phyloP scores from a whole-genome alignment of 1,140 invertebrate genomes.

The Heliconius himera region DNA sequence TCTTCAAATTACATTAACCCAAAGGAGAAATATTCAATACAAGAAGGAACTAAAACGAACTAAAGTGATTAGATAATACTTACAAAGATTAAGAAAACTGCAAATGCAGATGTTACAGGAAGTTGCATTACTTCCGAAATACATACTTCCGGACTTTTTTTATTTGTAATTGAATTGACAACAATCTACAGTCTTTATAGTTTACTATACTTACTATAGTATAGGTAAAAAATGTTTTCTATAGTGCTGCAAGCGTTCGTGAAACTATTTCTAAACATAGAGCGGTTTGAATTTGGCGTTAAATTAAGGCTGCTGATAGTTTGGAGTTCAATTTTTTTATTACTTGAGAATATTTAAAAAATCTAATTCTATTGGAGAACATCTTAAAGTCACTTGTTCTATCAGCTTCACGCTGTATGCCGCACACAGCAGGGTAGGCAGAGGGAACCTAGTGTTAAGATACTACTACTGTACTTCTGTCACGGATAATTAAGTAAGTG shows the following conservation, averaged over 20 bases:
- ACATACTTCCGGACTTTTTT: neutral
- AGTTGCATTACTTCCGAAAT: neutral
- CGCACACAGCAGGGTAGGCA: too few relatives aligned
- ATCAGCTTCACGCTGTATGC: too few relatives aligned
- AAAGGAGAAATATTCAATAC: too few relatives aligned
- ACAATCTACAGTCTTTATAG: neutral
- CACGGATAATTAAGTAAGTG: too few relatives aligned
- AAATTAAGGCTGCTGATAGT: neutral
- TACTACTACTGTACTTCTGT: too few relatives aligned
- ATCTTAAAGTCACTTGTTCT: too few relatives aligned
- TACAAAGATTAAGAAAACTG: neutral
- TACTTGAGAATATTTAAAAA: neutral
- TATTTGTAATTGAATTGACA: neutral
- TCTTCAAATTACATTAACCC: too few relatives aligned
- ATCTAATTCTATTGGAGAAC: neutral
- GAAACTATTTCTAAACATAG: neutral
- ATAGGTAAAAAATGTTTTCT: conserved; percentile 2
- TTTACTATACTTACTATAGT: neutral
- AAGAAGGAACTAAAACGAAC: neutral
- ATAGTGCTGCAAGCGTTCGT: neutral
- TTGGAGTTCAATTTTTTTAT: neutral
- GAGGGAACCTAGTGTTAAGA: too few relatives aligned
- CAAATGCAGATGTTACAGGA: neutral
- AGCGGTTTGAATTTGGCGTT: neutral
- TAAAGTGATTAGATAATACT: neutral